Evolutionary conservation across 92 coral and sea anemone species (phyloP).

Genomic region (Parazoanthus darwini): DNA sequence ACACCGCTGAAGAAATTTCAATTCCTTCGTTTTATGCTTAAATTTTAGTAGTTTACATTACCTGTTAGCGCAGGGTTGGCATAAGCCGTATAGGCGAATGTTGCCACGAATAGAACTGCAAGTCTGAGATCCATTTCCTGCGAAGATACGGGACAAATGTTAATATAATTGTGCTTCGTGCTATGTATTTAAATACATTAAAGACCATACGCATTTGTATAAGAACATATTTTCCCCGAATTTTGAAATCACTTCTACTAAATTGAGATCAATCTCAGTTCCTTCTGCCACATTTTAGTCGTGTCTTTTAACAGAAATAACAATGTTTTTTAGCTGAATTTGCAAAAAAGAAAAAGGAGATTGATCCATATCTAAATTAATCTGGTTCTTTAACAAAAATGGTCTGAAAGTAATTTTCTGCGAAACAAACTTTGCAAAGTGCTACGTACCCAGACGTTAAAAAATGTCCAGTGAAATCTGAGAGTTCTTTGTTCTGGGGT

Average conservation of each 20-base stretch:
- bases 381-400: not conserved
- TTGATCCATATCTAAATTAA: not conserved
- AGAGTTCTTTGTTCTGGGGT: constrained; percentile 7
- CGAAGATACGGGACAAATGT: not conserved
- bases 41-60: not conserved
- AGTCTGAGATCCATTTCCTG: constrained; percentile 36
- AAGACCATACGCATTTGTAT: not conserved
- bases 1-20: not conserved
- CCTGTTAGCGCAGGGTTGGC: constrained; percentile 13
- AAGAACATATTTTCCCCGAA: not conserved
- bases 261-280: not conserved
- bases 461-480: constrained; percentile 11
- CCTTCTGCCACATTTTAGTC: not conserved
- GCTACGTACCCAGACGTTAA: constrained; percentile 5
- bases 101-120: constrained; percentile 2
- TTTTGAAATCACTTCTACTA: not conserved
- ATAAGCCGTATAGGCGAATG: constrained; percentile 3
- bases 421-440: not conserved
- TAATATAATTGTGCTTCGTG: not conserved
- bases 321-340: not conserved
- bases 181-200: not conserved
- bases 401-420: not conserved
- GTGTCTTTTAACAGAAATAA: not conserved
- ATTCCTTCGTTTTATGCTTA: not conserved
- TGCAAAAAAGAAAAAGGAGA: not conserved